These are phyloP conservation scores for Chauna torquata DNA, from an alignment of 2,113 vertebrate genomes.

Conservation along the genomic window DNA sequence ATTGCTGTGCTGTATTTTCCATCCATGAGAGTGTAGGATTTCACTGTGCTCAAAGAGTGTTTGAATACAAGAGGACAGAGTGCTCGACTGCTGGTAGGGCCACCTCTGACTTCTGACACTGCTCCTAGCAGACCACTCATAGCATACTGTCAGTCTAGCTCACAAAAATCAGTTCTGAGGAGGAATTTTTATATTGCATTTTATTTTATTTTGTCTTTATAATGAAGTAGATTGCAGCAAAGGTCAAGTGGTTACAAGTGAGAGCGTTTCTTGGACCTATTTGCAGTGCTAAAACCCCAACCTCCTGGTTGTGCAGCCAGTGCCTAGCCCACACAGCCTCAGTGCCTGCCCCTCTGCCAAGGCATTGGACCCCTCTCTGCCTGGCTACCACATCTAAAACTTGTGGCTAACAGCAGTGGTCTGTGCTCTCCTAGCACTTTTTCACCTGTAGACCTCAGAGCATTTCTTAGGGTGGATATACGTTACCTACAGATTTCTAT, in stretches of 20 bases:
- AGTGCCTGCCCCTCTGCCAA: not conserved
- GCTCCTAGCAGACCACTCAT: not conserved
- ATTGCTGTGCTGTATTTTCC: not conserved
- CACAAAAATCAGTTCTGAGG: not conserved
- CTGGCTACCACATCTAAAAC: not conserved
- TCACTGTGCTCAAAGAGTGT: not conserved
- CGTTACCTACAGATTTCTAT: not conserved
- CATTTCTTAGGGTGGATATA: not conserved
- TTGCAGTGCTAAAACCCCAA: not conserved
- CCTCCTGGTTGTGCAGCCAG: not conserved
- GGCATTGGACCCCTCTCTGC: not conserved
- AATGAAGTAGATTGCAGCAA: not conserved
- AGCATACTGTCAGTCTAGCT: not conserved
- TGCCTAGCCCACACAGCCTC: not conserved
- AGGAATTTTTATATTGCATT: not conserved
- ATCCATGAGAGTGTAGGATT: not conserved
- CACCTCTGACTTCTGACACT: not conserved
- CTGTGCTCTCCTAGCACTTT: not conserved
- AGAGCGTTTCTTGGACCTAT: not conserved
- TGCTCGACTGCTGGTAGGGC: not conserved
- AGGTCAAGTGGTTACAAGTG: not conserved
- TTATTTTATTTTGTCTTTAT: not conserved
- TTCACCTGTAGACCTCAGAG: not conserved
- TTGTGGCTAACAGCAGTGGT: not conserved
- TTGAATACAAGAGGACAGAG: not conserved